phyloP scores from a whole-genome alignment of 2,797 vertebrate species.

The Arnoldichthys spilopterus region DNA sequence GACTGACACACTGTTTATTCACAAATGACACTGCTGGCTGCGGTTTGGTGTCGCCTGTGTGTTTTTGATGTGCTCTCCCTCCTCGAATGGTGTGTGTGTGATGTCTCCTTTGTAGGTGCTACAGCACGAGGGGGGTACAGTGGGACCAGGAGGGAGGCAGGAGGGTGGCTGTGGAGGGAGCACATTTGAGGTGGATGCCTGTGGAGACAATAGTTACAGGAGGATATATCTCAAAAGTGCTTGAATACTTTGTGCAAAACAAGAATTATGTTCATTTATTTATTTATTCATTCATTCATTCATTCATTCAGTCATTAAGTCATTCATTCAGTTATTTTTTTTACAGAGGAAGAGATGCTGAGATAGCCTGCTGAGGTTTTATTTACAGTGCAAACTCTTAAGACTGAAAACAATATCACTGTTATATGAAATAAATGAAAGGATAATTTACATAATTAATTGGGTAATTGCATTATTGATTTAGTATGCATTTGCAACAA shows the following conservation, averaged over 20 bases:
- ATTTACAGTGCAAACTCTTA: neutral
- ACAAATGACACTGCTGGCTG: conserved; percentile 86
- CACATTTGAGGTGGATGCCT: neutral
- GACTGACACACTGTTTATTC: conserved; percentile 93
- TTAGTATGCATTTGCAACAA: no score
- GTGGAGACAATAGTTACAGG: conserved; percentile 9
- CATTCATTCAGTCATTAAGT: neutral
- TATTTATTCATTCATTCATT: neutral
- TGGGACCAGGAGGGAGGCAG: neutral
- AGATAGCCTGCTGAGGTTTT: neutral
- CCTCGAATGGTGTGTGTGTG: conserved; percentile 76
- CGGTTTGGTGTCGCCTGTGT: conserved; percentile 90
- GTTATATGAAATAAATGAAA: no score
- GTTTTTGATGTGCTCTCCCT: conserved; percentile 80
- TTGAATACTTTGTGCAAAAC: conserved; percentile 11
- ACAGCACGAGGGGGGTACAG: conserved; percentile 77
- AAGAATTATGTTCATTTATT: neutral
- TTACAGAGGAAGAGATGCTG: no score
- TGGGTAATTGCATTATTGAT: no score
- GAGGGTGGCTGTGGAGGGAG: neutral
- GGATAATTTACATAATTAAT: no score
- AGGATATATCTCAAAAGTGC: conserved; percentile 21
- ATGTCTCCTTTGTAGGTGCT: conserved; percentile 86
- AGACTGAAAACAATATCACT: no score
- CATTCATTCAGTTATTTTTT: neutral